phyloP scores from a whole-genome alignment of 2,888 invertebrate genomes.

The Acronicta psi region DNA sequence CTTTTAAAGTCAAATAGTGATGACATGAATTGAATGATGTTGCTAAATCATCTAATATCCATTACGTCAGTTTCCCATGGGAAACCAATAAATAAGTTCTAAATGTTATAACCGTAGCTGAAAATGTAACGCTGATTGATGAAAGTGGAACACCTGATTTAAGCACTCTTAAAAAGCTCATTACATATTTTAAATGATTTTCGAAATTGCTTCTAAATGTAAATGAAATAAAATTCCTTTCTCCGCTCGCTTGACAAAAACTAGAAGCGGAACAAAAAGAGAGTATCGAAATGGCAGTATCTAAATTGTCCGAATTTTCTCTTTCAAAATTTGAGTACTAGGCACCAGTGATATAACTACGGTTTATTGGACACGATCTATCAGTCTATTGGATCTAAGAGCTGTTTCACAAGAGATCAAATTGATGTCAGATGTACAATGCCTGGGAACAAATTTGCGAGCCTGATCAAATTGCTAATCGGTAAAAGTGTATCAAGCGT shows the following conservation, averaged over 20 bases:
- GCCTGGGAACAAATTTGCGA: conserved; percentile 58
- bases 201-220: conserved; percentile 25
- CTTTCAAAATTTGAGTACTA: conserved; percentile 32
- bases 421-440: conserved; percentile 52
- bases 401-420: conserved; percentile 54
- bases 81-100: neutral
- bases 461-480: conserved; percentile 70
- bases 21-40: neutral
- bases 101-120: no score
- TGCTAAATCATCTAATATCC: neutral
- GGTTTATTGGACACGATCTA: conserved; percentile 38
- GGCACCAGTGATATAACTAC: conserved; percentile 36
- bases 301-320: conserved; percentile 39
- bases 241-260: conserved; percentile 38
- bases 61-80: neutral
- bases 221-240: conserved; percentile 38
- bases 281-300: conserved; percentile 20
- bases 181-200: conserved; percentile 18
- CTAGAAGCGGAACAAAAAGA: conserved; percentile 40
- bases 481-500: conserved; percentile 78
- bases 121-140: neutral
- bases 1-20: conserved; percentile 5
- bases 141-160: conserved; percentile 1
- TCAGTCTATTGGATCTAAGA: conserved; percentile 46
- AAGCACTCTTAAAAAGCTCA: conserved; percentile 14